Evolutionary conservation across 2,888 invertebrate genomes (phyloP), one percentile per base, ranked within the genome.

Genomic region (Agrotis segetum): DNA sequence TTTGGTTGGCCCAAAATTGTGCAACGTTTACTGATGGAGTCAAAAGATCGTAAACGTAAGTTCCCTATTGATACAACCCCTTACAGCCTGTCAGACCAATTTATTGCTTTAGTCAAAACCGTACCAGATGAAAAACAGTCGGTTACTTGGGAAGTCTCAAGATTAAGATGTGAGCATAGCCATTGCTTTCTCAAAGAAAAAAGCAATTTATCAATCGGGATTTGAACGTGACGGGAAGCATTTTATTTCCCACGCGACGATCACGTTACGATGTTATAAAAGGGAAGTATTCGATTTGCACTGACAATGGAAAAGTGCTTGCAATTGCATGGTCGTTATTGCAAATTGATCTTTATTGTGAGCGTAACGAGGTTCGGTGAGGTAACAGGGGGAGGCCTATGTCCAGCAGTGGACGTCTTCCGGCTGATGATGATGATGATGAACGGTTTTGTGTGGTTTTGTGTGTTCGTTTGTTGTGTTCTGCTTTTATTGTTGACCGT

Each of bases 131-230:
- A 74, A 81, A 63, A 78, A 78, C 77, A 83, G 58, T 74, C 72
- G 55, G 72, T 79, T 72, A 76, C 76, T 58, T 64, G 61, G 65
- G 72, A 81, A 79, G 81, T 78, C 68, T 64, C 19, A 70, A 82
- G 78, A 80, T 88, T 82, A 81, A 82, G 83, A 82, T 79, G 82
- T 82, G 82, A 84, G 82, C 68, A 76, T 66, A 62, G 72, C 69
- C 75, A 73, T 76, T 76, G 74, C 47, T 85, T 70, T 68, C 60
- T 84, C 67, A 79, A 80, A 74, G 86, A 76, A 82, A 86, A 83
- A 83, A 87, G 81, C 79, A 75, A 89, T 89, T 84, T 82, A 85
- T 89, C 87, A 87, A 81, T 70, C 60, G 71, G 83, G 74, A 79
- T 82, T 83, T 84, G 71, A 59, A 70, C 59, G 49, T 29, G 62